Conservation (phyloP, 2,113 vertebrate species). For the Alouatta palliata region DNA sequence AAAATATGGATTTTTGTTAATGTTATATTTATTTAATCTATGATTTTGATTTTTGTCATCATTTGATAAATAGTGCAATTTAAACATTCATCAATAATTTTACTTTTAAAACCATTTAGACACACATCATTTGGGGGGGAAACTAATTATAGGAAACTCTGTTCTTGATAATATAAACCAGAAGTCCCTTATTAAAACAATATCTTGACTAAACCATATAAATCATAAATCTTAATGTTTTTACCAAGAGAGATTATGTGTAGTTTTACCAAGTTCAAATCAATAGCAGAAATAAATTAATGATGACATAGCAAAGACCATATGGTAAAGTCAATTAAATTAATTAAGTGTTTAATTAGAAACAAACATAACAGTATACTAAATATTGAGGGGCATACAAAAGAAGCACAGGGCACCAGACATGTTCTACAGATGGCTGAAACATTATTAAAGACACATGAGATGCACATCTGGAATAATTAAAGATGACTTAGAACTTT, state of each 20-base stretch:
- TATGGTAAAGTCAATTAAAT: conserved; percentile 63
- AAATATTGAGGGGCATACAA: conserved; percentile 35
- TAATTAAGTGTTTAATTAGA: conserved; percentile 62
- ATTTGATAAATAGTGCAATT: neutral
- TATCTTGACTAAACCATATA: conserved; percentile 27
- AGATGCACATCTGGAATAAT: neutral
- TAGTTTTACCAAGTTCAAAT: conserved; percentile 40
- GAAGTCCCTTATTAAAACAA: conserved; percentile 36
- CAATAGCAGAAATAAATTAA: conserved; percentile 60
- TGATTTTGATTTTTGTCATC: neutral
- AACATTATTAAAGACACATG: neutral
- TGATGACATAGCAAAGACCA: conserved; percentile 47
- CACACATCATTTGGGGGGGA: neutral
- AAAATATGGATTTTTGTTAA: neutral
- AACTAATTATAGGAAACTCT: neutral
- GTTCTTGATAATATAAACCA: neutral
- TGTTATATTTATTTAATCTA: neutral
- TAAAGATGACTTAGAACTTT: neutral
- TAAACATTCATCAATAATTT: neutral
- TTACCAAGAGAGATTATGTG: conserved; percentile 23
- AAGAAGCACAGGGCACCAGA: neutral
- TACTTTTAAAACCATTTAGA: neutral
- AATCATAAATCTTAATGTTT: conserved; percentile 47
- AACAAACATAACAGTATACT: conserved; percentile 42
- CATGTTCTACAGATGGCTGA: neutral